Evolutionary conservation across 1,140 invertebrate genomes (phyloP).

Genomic region (Armadillidium nasatum): DNA sequence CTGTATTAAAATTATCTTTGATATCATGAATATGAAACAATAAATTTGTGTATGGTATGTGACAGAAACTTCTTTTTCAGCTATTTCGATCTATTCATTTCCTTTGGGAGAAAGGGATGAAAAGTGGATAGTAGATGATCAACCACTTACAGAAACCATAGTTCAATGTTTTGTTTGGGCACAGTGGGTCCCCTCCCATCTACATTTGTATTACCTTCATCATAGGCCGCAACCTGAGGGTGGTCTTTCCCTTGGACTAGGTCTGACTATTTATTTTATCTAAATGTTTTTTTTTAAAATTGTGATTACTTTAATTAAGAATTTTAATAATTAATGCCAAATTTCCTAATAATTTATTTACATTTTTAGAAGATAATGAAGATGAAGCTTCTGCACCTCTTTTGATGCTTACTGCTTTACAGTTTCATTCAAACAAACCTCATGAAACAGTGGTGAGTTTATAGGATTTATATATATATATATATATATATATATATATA

Average conservation of each 20-base stretch:
- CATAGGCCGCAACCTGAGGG: slow-evolving; percentile 57
- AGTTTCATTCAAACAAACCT: slow-evolving; percentile 75
- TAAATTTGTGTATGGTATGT: too few species aligned
- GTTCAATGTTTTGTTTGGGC: slow-evolving; percentile 72
- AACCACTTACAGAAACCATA: slow-evolving; percentile 51
- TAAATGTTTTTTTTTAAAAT: background rate
- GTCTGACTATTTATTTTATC: slow-evolving; percentile 1
- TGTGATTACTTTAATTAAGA: background rate
- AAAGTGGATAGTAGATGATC: slow-evolving; percentile 36
- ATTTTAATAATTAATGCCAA: background rate
- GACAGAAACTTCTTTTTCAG: slow-evolving; percentile 19
- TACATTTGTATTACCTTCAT: slow-evolving; percentile 74
- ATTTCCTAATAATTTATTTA: background rate
- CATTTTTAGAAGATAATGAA: slow-evolving; percentile 62
- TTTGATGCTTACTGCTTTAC: slow-evolving; percentile 71
- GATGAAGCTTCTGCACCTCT: slow-evolving; percentile 53
- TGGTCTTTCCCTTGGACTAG: slow-evolving; percentile 28
- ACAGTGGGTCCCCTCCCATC: slow-evolving; percentile 71
- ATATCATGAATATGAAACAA: too few species aligned
- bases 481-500: too few species aligned
- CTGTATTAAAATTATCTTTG: too few species aligned
- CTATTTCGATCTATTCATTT: slow-evolving; percentile 46
- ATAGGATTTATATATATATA: background rate
- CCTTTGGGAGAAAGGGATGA: slow-evolving; percentile 38
- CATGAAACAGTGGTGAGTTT: slow-evolving; percentile 73